Conservation (phyloP, 1,140 invertebrate genomes). For the Sinonovacula constricta region DNA sequence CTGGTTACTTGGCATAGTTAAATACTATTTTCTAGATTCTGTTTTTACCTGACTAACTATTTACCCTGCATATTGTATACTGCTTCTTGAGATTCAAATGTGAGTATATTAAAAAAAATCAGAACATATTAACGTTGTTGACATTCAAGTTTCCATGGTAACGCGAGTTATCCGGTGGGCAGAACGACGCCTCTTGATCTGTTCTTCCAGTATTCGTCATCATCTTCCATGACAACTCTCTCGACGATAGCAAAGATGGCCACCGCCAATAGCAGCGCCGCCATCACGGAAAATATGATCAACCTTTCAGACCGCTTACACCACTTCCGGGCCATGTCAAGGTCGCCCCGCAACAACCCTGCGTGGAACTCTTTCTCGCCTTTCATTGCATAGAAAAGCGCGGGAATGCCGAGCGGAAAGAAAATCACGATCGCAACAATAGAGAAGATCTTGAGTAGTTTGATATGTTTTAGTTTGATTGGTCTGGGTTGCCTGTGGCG, state of each 20-base stretch:
- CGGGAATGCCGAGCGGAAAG: slow-evolving; percentile 66
- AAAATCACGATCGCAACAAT: slow-evolving; percentile 58
- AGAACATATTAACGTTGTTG: no score
- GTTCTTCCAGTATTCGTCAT: slow-evolving; percentile 51
- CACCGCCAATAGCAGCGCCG: slow-evolving; percentile 49
- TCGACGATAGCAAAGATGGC: slow-evolving; percentile 57
- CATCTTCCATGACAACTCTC: slow-evolving; percentile 24
- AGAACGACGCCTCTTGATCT: no score
- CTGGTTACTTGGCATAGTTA: no score
- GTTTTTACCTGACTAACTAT: no score
- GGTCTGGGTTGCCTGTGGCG: slow-evolving; percentile 38
- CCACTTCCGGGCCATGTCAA: slow-evolving; percentile 63
- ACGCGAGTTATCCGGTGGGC: no score
- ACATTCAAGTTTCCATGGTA: no score
- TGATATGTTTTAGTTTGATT: slow-evolving; percentile 53
- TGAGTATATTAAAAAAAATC: no score
- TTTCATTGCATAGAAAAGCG: slow-evolving; percentile 61
- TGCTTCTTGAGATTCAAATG: no score
- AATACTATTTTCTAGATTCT: no score
- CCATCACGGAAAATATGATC: slow-evolving; percentile 61
- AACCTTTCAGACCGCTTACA: slow-evolving; percentile 58
- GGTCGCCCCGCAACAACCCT: slow-evolving; percentile 61
- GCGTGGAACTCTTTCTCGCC: slow-evolving; percentile 62
- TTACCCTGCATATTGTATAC: no score
- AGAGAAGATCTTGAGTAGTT: slow-evolving; percentile 57